phyloP scores from a whole-genome alignment of 2,797 vertebrate genomes.

The Gymnocypris eckloni region DNA sequence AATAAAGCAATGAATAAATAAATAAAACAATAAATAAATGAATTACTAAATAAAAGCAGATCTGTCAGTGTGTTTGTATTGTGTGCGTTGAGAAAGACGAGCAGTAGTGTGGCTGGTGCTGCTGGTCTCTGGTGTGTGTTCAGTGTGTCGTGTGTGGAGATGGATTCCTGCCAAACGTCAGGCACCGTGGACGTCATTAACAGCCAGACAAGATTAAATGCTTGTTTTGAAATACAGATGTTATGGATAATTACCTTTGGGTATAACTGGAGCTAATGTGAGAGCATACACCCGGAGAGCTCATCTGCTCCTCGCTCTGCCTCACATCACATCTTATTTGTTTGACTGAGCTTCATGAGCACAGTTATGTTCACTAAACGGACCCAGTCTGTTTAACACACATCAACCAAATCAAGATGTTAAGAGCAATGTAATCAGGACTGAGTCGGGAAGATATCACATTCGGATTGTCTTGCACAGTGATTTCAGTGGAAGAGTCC shows the following conservation, averaged over 20 bases:
- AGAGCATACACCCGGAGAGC: constrained; percentile 14
- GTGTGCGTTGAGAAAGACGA: not conserved
- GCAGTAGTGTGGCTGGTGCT: not conserved
- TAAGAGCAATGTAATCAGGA: not conserved
- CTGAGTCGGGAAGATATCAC: not conserved
- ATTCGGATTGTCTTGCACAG: not conserved
- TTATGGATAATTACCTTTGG: constrained; percentile 50
- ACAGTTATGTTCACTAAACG: constrained; percentile 29
- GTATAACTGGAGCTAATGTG: constrained; percentile 31
- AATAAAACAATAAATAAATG: too few relatives aligned
- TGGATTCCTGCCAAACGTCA: constrained; percentile 42
- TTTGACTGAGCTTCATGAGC: constrained; percentile 25
- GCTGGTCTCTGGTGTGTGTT: not conserved
- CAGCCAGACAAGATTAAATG: constrained; percentile 43
- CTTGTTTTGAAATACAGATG: constrained; percentile 44
- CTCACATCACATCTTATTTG: constrained; percentile 12
- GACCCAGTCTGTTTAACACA: constrained; percentile 23
- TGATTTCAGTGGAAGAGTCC: not conserved
- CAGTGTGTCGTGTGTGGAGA: not conserved
- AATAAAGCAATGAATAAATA: too few relatives aligned
- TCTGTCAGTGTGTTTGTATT: not conserved
- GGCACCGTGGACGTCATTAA: constrained; percentile 45
- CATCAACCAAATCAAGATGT: constrained; percentile 26
- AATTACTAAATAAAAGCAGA: too few relatives aligned
- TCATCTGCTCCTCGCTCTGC: constrained; percentile 18